Percentiles rank a stretch among this genome's conserved stretches.
Conservation (phyloP, 2,888 invertebrate species). For the Microdon myrmicae region DNA sequence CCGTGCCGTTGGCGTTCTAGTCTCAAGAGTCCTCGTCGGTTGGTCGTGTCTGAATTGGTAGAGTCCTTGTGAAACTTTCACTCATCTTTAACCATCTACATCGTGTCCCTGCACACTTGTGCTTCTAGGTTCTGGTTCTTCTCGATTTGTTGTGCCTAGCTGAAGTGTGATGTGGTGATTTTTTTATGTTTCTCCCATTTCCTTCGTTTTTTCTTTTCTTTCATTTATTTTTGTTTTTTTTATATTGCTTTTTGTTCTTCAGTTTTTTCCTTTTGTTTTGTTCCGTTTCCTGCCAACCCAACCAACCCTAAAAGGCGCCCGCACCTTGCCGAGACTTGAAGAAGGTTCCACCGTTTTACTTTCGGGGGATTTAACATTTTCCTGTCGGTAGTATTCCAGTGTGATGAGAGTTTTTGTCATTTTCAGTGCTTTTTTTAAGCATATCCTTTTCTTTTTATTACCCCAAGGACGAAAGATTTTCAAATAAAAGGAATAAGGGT, state of each 20-base stretch:
- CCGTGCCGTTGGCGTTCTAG: constrained; percentile 18
- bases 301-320: no score
- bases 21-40: constrained; percentile 40
- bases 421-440: no score
- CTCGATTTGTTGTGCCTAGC: constrained; percentile 43
- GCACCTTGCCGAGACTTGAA: no score
- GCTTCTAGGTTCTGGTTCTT: constrained; percentile 1
- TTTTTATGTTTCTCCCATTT: constrained; percentile 35
- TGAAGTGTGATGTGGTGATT: constrained; percentile 49
- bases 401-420: constrained; percentile 42
- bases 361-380: constrained; percentile 40
- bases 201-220: constrained; percentile 7
- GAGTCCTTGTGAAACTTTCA: constrained; percentile 38
- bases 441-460: constrained; percentile 43
- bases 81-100: constrained; percentile 3
- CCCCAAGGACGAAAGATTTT: constrained; percentile 37
- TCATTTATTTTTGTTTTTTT: constrained; percentile 44
- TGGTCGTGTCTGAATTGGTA: constrained; percentile 48
- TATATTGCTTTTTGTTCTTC: constrained; percentile 20
- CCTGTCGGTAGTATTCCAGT: constrained; percentile 34
- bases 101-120: neutral
- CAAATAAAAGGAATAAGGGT: constrained; percentile 9
- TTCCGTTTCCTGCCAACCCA: neutral
- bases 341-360: constrained; percentile 25
- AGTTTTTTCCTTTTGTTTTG: constrained; percentile 7